These are phyloP conservation scores for Taurulus bubalis DNA, from an alignment of 2,113 vertebrate species.

Conservation along the genomic window DNA sequence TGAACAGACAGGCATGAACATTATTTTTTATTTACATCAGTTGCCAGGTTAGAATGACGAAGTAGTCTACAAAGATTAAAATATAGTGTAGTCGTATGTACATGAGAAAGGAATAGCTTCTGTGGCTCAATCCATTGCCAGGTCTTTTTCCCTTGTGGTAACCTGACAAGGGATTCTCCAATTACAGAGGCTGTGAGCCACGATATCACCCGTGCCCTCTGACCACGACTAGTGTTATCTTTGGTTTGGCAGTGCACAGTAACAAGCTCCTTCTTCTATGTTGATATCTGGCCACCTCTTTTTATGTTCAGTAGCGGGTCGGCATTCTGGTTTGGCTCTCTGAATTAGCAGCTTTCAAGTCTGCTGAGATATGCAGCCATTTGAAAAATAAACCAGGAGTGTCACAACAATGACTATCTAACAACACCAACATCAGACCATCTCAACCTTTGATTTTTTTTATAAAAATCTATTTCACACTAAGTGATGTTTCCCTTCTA, in stretches of 20 bases:
- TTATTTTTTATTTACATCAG: neutral
- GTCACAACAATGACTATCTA: neutral
- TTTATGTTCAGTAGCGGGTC: neutral
- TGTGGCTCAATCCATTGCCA: neutral
- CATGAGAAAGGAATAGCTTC: neutral
- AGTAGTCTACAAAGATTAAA: neutral
- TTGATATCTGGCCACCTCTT: neutral
- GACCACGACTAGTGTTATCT: neutral
- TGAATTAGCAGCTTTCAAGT: constrained; percentile 13
- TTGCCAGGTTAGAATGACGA: neutral
- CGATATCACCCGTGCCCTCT: neutral
- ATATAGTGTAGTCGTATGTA: neutral
- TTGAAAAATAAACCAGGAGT: constrained; percentile 4
- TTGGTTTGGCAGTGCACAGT: neutral
- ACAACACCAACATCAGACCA: constrained; percentile 19
- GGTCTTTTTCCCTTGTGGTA: neutral
- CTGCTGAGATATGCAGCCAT: constrained; percentile 5
- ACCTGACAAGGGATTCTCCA: neutral
- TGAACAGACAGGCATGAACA: neutral
- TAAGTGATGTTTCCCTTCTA: constrained; percentile 42
- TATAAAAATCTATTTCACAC: constrained; percentile 48
- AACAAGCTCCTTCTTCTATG: neutral
- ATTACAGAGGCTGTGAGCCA: neutral
- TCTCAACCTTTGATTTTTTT: constrained; percentile 17
- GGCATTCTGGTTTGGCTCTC: neutral